A percentile compares a stretch with the other conserved stretches of the same genome.
phyloP scores from a whole-genome alignment of 35 echinoderm and acorn worm genomes.

The Eucidaris tribuloides region DNA sequence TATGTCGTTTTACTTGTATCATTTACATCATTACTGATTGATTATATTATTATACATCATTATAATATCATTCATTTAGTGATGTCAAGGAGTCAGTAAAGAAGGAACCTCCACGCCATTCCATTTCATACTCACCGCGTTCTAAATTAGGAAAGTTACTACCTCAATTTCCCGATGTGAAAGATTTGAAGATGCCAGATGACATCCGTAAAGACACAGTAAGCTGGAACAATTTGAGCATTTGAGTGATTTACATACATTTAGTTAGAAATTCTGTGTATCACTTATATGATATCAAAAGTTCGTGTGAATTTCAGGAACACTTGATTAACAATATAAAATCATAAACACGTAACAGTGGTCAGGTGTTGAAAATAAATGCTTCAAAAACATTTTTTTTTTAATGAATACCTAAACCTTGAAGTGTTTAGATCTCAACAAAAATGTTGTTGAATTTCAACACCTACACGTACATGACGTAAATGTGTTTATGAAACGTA shows the following conservation, averaged over 20 bases:
- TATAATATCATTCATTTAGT: too few relatives aligned
- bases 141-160: constrained; percentile 50
- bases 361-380: neutral
- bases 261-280: neutral
- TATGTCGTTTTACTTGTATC: too few relatives aligned
- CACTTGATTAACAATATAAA: neutral
- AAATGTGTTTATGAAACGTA: too few relatives aligned
- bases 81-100: constrained; percentile 13
- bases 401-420: too few relatives aligned
- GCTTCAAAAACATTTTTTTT: neutral
- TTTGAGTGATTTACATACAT: neutral
- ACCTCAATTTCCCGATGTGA: constrained; percentile 44
- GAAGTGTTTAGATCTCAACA: too few relatives aligned
- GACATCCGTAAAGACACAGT: constrained; percentile 38
- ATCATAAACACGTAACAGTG: neutral
- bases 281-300: too few relatives aligned
- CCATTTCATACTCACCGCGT: constrained; percentile 44
- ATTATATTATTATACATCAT: too few relatives aligned
- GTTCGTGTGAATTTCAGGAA: neutral
- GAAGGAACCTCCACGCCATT: constrained; percentile 28
- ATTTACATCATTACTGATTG: too few relatives aligned
- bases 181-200: constrained; percentile 12
- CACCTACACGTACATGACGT: too few relatives aligned
- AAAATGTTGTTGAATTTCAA: neutral
- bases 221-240: neutral